phyloP scores from a whole-genome alignment of 1,140 invertebrate species.

The Belonocnema kinseyi region DNA sequence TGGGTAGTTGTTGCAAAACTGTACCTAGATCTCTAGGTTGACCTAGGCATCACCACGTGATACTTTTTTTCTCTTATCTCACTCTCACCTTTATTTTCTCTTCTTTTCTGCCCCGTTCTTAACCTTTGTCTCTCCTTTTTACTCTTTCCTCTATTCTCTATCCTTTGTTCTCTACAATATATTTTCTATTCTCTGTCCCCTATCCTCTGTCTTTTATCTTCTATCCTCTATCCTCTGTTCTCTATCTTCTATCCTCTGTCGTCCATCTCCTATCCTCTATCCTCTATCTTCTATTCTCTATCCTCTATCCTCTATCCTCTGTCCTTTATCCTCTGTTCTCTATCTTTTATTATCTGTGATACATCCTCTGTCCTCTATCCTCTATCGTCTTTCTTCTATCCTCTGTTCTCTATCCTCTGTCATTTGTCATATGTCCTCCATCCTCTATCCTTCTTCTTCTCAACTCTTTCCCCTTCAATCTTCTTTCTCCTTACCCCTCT shows the following conservation, averaged over 20 bases:
- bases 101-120: not conserved
- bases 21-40: not conserved
- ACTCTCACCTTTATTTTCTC: not conserved
- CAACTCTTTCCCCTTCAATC: not conserved
- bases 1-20: no score
- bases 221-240: not conserved
- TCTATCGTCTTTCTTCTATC: not conserved
- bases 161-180: no score
- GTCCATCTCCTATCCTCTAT: not conserved
- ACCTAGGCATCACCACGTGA: not conserved
- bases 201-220: not conserved
- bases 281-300: constrained; percentile 28
- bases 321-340: not conserved
- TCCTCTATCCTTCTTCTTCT: not conserved
- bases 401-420: no score
- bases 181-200: not conserved
- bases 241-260: not conserved
- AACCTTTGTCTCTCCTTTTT: constrained; percentile 28
- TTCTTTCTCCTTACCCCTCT: not conserved
- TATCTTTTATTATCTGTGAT: no score
- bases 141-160: constrained; percentile 43
- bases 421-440: not conserved
- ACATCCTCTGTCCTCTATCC: not conserved
- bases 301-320: constrained; percentile 34
- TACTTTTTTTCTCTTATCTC: not conserved